Percentiles rank a stretch among this genome's conserved stretches.
phyloP scores from a whole-genome alignment of 2,113 vertebrate species.

The Dicerorhinus sumatrensis region DNA sequence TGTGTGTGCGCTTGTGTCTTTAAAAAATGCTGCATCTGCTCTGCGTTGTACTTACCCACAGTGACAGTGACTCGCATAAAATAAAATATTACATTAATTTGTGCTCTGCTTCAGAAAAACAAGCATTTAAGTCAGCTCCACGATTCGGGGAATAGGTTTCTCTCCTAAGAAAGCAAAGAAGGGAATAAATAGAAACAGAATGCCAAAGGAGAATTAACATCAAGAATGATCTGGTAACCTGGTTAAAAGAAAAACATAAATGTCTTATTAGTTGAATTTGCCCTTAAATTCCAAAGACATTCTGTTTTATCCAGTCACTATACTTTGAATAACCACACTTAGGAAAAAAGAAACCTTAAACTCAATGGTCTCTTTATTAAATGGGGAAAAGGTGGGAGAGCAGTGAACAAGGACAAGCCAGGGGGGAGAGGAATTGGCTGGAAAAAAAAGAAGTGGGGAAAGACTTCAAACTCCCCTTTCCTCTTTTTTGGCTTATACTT shows the following conservation, averaged over 20 bases:
- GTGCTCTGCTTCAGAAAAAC: conserved; percentile 68
- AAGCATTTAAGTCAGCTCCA: conserved; percentile 69
- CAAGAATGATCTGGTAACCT: background rate
- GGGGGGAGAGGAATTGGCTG: background rate
- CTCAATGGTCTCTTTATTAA: background rate
- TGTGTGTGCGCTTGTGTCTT: background rate
- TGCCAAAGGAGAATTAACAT: conserved; percentile 24
- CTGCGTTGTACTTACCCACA: background rate
- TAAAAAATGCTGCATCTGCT: background rate
- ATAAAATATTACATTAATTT: conserved; percentile 69
- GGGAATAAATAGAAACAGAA: background rate
- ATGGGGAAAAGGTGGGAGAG: background rate
- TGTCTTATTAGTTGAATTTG: background rate
- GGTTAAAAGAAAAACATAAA: background rate
- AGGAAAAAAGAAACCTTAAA: background rate
- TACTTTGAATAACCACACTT: background rate
- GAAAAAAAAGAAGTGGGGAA: background rate
- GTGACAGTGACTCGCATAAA: conserved; percentile 59
- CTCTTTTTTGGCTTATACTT: background rate
- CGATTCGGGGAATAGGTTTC: conserved; percentile 50
- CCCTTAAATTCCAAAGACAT: background rate
- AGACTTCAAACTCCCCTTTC: background rate
- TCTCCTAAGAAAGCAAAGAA: conserved; percentile 48
- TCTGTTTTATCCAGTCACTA: background rate
- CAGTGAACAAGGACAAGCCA: background rate